These are phyloP conservation scores for Erynnis tages DNA, from an alignment of 2,888 invertebrate species.

Conservation along the genomic window DNA sequence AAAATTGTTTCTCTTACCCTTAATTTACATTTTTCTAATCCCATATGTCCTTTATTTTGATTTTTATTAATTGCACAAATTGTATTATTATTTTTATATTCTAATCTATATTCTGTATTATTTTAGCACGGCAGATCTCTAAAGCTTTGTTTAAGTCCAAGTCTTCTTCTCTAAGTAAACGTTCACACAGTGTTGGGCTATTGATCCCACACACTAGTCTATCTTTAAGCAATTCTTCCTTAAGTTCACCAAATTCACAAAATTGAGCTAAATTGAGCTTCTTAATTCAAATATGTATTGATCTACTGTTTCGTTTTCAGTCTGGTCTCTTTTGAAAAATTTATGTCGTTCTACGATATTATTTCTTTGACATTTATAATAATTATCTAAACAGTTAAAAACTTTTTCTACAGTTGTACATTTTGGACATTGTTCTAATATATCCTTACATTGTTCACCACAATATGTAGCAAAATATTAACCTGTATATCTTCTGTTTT, in stretches of 20 bases:
- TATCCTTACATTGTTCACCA: not conserved
- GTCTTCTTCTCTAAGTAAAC: not conserved
- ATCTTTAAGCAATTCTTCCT: not conserved
- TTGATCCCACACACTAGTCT: not conserved
- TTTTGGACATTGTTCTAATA: not conserved
- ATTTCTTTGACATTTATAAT: not conserved
- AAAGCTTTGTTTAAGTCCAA: not conserved
- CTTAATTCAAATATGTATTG: not conserved
- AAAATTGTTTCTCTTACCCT: constrained; percentile 3
- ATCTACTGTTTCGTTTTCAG: not conserved
- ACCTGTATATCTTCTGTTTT: not conserved
- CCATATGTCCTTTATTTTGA: constrained; percentile 1
- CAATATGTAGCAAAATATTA: not conserved
- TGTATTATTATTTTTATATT: not conserved
- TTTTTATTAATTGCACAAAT: not conserved
- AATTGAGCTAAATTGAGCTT: not conserved
- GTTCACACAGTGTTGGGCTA: not conserved
- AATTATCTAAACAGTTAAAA: not conserved
- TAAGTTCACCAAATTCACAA: not conserved
- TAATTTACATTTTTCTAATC: constrained; percentile 2
- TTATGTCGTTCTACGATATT: not conserved
- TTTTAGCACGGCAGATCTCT: not conserved
- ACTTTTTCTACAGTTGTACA: not conserved
- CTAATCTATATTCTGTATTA: not conserved
- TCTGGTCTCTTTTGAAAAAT: not conserved